Percentiles rank a stretch among this genome's conserved stretches.
Evolutionary conservation across 2,797 vertebrate species (phyloP).

Genomic region (Chelmon rostratus): DNA sequence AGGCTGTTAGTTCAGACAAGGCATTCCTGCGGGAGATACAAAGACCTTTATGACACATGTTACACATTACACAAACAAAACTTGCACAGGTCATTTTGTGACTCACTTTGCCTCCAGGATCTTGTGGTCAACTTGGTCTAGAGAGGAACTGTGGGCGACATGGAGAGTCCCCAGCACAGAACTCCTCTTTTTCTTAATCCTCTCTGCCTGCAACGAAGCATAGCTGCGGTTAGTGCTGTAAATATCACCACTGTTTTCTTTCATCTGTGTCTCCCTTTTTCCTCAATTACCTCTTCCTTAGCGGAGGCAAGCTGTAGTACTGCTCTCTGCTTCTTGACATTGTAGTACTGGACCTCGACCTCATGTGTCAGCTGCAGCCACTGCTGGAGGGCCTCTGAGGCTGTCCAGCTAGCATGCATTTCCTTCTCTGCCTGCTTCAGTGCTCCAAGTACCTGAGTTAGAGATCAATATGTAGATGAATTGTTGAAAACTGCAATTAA

Average conservation of each 20-base stretch:
- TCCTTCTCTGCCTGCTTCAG: conserved; percentile 97
- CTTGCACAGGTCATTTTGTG: not conserved
- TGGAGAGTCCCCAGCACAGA: conserved; percentile 97
- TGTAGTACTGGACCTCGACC: conserved; percentile 98
- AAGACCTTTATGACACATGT: conserved; percentile 10
- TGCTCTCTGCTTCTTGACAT: conserved; percentile 96
- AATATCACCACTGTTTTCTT: not conserved
- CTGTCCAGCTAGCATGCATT: conserved; percentile 91
- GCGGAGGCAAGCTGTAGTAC: conserved; percentile 92
- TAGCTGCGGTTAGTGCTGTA: not conserved
- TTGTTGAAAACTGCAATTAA: not conserved
- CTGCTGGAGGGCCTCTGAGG: conserved; percentile 93
- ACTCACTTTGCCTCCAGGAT: conserved; percentile 98
- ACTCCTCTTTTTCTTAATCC: conserved; percentile 97
- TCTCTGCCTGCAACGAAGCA: conserved; percentile 90
- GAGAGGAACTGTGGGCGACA: conserved; percentile 95
- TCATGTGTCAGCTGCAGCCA: conserved; percentile 98
- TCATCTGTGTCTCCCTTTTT: not conserved
- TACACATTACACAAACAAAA: conserved; percentile 6
- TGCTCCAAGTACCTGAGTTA: conserved; percentile 91
- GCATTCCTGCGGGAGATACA: conserved; percentile 87
- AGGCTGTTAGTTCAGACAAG: conserved; percentile 94
- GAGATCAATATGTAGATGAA: not conserved
- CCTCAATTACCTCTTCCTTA: conserved; percentile 93
- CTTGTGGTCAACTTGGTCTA: conserved; percentile 98